phyloP scores from a whole-genome alignment of 1,140 invertebrate species.

The Melanaphis sacchari region DNA sequence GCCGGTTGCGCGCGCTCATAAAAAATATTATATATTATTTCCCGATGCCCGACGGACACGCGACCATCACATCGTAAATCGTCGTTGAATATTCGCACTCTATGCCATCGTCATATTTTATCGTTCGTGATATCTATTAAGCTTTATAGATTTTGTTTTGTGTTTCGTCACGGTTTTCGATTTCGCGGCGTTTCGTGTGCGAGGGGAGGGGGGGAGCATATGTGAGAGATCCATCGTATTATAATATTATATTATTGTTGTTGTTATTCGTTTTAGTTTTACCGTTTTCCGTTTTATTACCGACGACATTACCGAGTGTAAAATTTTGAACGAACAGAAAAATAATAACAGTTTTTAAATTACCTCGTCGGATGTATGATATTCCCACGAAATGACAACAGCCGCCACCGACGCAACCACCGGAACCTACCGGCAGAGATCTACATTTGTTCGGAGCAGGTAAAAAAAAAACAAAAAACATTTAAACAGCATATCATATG shows the following conservation, averaged over 20 bases:
- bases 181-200: no score
- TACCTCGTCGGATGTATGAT: constrained; percentile 20
- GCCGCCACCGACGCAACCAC: background rate
- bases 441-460: constrained; percentile 46
- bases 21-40: background rate
- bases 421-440: constrained; percentile 12
- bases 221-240: no score
- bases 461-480: constrained; percentile 8
- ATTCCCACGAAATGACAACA: constrained; percentile 17
- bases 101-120: background rate
- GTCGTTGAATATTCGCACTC: background rate
- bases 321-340: background rate
- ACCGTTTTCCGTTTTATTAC: background rate
- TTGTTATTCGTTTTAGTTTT: background rate
- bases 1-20: constrained; percentile 9
- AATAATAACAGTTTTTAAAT: no score
- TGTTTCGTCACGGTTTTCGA: no score
- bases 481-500: background rate
- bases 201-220: no score
- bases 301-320: background rate
- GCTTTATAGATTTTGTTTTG: no score
- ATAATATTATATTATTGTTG: no score
- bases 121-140: background rate
- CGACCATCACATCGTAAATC: background rate
- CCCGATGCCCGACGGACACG: background rate